Evolutionary conservation across 2,113 vertebrate genomes (phyloP).

Genomic region (Hepsetus odoe): DNA sequence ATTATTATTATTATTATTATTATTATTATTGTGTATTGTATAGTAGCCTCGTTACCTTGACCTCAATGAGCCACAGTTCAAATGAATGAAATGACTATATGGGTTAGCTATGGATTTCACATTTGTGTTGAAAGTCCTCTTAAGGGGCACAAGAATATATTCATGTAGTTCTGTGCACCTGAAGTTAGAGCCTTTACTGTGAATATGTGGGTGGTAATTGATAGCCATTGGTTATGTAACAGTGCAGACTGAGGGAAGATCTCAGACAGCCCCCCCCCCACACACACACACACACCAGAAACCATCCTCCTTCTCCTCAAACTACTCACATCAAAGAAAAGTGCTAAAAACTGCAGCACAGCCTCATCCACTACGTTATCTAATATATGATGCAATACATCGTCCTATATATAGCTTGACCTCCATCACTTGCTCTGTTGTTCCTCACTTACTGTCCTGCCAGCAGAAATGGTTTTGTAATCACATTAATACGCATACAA

Average conservation of each 20-base stretch:
- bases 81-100: too few species aligned
- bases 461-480: constrained; percentile 25
- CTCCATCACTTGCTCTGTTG: constrained; percentile 17
- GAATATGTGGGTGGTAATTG: neutral
- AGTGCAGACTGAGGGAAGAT: constrained; percentile 6
- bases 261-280: neutral
- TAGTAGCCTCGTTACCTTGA: too few species aligned
- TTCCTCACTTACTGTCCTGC: constrained; percentile 36
- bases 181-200: neutral
- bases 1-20: too few species aligned
- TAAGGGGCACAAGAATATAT: neutral
- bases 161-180: neutral
- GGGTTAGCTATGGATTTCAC: neutral
- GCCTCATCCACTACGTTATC: constrained; percentile 31
- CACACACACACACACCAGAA: too few species aligned
- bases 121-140: neutral
- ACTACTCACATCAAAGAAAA: neutral
- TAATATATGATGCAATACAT: constrained; percentile 45
- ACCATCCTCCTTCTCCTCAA: neutral
- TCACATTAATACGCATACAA: constrained; percentile 1
- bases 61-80: too few species aligned
- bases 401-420: constrained; percentile 35
- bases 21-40: too few species aligned
- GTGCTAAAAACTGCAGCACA: constrained; percentile 5
- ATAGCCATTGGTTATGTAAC: constrained; percentile 32